phyloP scores from a whole-genome alignment of 2,888 invertebrate genomes.

The Ametastegia equiseti region DNA sequence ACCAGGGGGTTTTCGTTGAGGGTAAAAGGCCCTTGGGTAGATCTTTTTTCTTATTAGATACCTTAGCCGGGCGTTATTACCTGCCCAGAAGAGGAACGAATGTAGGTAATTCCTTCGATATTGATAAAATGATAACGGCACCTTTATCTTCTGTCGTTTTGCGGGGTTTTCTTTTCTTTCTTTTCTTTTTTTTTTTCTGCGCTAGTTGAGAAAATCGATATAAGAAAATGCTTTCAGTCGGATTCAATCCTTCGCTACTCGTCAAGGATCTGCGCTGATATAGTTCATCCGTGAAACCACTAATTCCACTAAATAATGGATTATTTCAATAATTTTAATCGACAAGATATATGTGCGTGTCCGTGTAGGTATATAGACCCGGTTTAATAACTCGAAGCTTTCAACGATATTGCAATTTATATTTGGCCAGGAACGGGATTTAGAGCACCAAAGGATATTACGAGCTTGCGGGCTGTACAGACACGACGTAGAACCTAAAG shows the following conservation, averaged over 20 bases:
- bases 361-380: background rate
- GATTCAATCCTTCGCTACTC: constrained; percentile 4
- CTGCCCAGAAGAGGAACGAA: background rate
- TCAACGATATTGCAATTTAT: constrained; percentile 41
- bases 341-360: background rate
- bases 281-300: constrained; percentile 13
- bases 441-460: constrained; percentile 39
- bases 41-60: constrained; percentile 16
- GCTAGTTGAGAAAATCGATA: background rate
- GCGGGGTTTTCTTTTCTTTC: background rate
- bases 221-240: background rate
- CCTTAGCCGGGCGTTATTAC: background rate
- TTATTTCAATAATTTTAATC: constrained; percentile 42
- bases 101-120: background rate
- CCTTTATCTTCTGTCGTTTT: background rate
- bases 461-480: background rate
- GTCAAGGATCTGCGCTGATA: background rate
- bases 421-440: constrained; percentile 35
- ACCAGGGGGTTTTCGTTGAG: background rate
- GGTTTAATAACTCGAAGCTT: constrained; percentile 34
- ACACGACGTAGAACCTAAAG: constrained; percentile 24
- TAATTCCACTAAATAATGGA: constrained; percentile 35
- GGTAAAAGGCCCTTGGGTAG: background rate
- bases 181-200: no score
- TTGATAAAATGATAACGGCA: background rate